phyloP scores from a whole-genome alignment of 2,113 vertebrate genomes.

The Heterocephalus glaber region DNA sequence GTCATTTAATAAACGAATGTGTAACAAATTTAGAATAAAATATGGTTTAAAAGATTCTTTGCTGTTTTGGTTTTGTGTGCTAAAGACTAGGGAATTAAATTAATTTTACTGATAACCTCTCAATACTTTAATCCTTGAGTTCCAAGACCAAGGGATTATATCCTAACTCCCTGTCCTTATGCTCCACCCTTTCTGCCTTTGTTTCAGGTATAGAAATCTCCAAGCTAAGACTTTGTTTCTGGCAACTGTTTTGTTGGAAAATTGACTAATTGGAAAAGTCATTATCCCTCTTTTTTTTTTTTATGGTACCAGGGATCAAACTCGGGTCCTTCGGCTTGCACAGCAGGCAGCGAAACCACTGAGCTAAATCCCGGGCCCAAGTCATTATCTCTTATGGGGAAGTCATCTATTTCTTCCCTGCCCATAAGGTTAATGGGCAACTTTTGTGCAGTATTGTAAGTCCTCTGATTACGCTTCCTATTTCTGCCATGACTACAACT shows the following conservation, averaged over 20 bases:
- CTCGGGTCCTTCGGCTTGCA: too few relatives aligned
- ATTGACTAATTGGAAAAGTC: neutral
- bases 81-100: neutral
- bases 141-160: neutral
- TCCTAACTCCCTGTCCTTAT: accelerated
- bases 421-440: neutral
- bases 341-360: too few relatives aligned
- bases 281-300: too few relatives aligned
- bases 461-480: neutral
- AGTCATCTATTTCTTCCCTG: neutral
- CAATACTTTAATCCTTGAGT: neutral
- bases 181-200: neutral
- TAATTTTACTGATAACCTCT: neutral
- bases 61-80: neutral
- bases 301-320: too few relatives aligned
- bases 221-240: neutral
- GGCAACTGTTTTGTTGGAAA: neutral
- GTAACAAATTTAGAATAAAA: slow-evolving; percentile 19
- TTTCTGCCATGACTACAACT: neutral
- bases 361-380: too few relatives aligned
- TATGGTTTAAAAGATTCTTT: slow-evolving; percentile 24
- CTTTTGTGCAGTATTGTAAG: neutral
- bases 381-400: neutral
- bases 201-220: neutral
- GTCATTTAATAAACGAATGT: slow-evolving; percentile 55